Evolutionary conservation across 2,888 invertebrate species (phyloP).

Genomic region (Rhyacophila evoluta): DNA sequence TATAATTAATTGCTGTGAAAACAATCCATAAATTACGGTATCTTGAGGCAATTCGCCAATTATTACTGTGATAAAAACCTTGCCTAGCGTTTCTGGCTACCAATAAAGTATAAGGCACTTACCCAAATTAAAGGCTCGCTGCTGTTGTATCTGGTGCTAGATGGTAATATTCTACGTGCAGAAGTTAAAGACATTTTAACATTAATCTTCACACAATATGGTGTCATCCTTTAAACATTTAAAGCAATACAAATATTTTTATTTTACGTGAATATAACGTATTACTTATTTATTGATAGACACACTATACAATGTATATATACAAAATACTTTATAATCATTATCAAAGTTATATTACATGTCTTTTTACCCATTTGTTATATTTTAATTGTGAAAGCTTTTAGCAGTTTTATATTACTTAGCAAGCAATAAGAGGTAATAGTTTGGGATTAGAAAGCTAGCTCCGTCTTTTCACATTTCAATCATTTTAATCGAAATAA

Average conservation of each 20-base stretch:
- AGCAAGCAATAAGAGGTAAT: too few species aligned
- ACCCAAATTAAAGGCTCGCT: not conserved
- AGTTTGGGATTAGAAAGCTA: too few species aligned
- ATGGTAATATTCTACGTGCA: conserved; percentile 20
- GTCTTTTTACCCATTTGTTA: too few species aligned
- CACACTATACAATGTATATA: too few species aligned
- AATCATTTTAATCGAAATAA: too few species aligned
- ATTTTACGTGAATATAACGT: not conserved
- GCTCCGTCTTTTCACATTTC: too few species aligned
- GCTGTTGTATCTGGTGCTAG: not conserved
- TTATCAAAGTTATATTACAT: too few species aligned
- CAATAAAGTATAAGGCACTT: conserved; percentile 2
- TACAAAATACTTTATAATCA: too few species aligned
- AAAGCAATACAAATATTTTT: not conserved
- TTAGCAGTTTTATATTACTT: too few species aligned
- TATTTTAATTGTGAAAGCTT: too few species aligned
- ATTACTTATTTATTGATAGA: not conserved
- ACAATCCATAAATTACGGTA: not conserved
- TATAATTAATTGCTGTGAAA: not conserved
- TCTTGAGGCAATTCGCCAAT: not conserved
- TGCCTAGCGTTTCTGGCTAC: not conserved
- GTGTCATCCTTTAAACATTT: not conserved
- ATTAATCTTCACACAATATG: not conserved
- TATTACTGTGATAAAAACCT: not conserved
- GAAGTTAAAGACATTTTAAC: not conserved